Base-by-base conservation (phyloP, 2,797 vertebrate species). In the Myotis vivesi region DNA sequence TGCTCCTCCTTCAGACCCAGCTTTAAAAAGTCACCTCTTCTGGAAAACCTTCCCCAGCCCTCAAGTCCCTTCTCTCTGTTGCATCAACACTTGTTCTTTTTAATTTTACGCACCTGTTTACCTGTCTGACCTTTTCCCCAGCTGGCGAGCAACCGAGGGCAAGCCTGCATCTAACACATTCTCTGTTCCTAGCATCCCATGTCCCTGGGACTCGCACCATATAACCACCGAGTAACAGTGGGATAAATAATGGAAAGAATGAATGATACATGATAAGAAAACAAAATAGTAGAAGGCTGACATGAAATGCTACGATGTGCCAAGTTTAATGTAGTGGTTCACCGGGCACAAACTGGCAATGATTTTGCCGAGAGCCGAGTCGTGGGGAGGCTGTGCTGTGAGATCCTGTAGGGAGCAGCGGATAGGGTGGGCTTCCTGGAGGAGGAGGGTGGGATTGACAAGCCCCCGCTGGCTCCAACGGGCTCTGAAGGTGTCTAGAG, bases 341-440 rank as follows among this genome's bases (percentile, higher is more conserved):
- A 66, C 25, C 23, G 7, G n/a, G 33, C 30, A 13, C 10, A n/a
- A 25, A 3, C 3, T 49, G 49, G 28, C 12, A 22, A 33, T 44
- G 57, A 11, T 28, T 22, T 25, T 66, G 76, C 49, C 38, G 1
- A 11, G 77, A 64, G 19, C 15, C 6, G 5, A 76, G 69, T 28
- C 0, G 0, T 16, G 8, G 12, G 1, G 64, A 57, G 33, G 41
- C 44, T 10, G 3, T 25, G 13, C 6, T 44, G 28, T 89, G 71
- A 87, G 69, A 51, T 59, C 36, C 30, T 64, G 22, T 30, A 53
- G 53, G 12, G 53, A n/a, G 49, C 5, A 4, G 89, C 41, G 28
- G 44, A 84, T 84, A 90, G 49, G 80, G 68, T 3, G 66, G 89
- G 16, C 91, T 92, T 89, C 89, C 94, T 87, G 92, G 82, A 92